Evolutionary conservation across 2,797 vertebrate species (phyloP), one percentile per base, ranked within the genome.

Genomic region (Botia almorhae): DNA sequence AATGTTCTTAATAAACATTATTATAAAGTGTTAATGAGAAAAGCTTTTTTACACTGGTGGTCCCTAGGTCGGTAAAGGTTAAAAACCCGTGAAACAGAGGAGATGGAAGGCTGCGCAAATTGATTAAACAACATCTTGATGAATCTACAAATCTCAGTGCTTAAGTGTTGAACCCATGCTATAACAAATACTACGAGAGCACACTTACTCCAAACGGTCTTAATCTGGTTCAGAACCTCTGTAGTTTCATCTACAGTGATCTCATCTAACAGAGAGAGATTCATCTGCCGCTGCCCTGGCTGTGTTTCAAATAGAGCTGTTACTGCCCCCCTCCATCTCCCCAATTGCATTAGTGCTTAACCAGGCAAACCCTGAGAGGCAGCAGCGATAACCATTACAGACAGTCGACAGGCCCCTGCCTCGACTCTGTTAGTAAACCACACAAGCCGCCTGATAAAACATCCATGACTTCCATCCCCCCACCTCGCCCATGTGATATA

Each of bases 311-410:
- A 77, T 48, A 68, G 76, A 81, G 77, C 77, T 55, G 58, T 70
- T 78, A 64, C 76, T 43, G 51, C 74, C 80, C 33, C 21, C 50
- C 69, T 50, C 60, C 36, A 71, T 69, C 78, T 58, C 60, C 81
- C 78, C 76, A 83, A 87, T 83, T 82, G 53, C 50, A 87, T 88
- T 88, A 88, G 81, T 21, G 83, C 48, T 82, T 85, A 85, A 85
- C 83, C 81, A 86, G 79, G 72, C 82, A 86, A 23, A 85, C 61
- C 68, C 71, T 84, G 84, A 86, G 55, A 83, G 85, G 80, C 80
- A 81, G 58, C 74, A 74, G 56, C 21, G 60, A 80, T 81, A 76
- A 85, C 76, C 39, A 83, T 77, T 87, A 69, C 53, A 78, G 85
- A 85, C 79, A 84, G 72, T 69, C 69, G 69, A 85, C 85, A 78